Evolutionary conservation across 1,140 invertebrate genomes (phyloP).

Genomic region (Vollenhovia emeryi): DNA sequence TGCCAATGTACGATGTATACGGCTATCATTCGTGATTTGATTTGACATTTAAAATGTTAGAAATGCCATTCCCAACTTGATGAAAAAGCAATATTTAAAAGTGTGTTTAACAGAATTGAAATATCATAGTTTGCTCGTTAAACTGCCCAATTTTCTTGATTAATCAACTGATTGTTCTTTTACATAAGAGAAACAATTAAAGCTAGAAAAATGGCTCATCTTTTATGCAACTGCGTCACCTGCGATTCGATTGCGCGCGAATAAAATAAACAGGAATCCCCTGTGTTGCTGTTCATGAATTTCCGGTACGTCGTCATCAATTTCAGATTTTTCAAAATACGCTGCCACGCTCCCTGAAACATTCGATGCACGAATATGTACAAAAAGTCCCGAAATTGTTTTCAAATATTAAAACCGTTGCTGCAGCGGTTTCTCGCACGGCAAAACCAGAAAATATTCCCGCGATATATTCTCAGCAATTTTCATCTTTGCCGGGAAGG

Average conservation of each 20-base stretch:
- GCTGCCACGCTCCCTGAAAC: background rate
- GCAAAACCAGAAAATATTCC: constrained; percentile 9
- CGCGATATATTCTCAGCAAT: constrained; percentile 29
- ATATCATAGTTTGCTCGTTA: background rate
- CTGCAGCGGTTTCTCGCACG: background rate
- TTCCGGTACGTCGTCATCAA: background rate
- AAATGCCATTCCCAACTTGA: background rate
- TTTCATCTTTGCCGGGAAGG: constrained; percentile 18
- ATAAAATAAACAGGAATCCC: background rate
- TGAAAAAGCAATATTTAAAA: constrained; percentile 16
- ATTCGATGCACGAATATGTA: background rate
- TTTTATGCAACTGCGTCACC: background rate
- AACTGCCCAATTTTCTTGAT: background rate
- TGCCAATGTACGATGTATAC: background rate
- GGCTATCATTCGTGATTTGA: background rate
- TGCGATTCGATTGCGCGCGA: background rate
- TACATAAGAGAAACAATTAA: background rate
- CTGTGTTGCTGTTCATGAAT: constrained; percentile 18
- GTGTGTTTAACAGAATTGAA: background rate
- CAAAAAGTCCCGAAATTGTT: constrained; percentile 22
- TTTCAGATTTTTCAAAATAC: constrained; percentile 23
- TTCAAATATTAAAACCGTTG: constrained; percentile 45
- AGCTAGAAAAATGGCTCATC: background rate
- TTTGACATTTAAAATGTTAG: constrained; percentile 10
- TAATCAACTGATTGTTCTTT: background rate